Evolutionary conservation across 2,797 vertebrate species (phyloP).

Genomic region (Rhyacichthys aspro): DNA sequence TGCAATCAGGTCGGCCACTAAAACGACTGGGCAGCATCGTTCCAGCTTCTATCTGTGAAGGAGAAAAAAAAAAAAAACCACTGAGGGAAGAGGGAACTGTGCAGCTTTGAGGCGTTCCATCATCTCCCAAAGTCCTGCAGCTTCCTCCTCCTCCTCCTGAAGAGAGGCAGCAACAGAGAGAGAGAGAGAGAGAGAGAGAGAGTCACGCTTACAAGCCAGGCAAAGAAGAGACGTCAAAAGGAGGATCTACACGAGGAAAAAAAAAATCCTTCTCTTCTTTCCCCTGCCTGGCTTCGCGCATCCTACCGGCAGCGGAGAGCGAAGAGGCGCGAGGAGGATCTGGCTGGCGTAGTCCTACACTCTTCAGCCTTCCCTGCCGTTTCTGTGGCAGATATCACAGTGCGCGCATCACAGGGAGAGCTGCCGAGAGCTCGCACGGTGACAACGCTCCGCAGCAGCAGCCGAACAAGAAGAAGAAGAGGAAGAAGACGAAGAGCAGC

Average conservation of each 20-base stretch:
- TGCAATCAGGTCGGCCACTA: conserved; percentile 80
- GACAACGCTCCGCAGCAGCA: conserved; percentile 66
- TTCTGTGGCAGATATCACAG: conserved; percentile 60
- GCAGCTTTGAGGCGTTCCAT: conserved; percentile 80
- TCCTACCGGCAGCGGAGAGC: conserved; percentile 63
- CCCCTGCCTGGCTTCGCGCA: conserved; percentile 67
- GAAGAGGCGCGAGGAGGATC: conserved; percentile 67
- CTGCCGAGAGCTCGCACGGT: conserved; percentile 63
- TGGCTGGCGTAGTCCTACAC: conserved; percentile 64
- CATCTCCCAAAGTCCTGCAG: conserved; percentile 80
- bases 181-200: conserved; percentile 58
- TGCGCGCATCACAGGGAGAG: conserved; percentile 69
- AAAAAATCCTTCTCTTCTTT: conserved; percentile 67
- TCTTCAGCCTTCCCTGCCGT: conserved; percentile 46
- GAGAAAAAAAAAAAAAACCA: conserved; percentile 54
- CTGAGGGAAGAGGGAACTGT: conserved; percentile 68
- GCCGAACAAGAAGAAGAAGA: conserved; percentile 7
- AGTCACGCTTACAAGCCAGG: conserved; percentile 74
- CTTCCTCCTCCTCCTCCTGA: conserved; percentile 74
- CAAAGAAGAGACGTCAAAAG: conserved; percentile 77
- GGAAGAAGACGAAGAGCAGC: neutral
- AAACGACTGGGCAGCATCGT: conserved; percentile 59
- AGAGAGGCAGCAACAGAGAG: conserved; percentile 51
- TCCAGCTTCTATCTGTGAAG: conserved; percentile 62
- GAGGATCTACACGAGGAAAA: conserved; percentile 67